Percentiles rank a stretch among this genome's conserved stretches.
phyloP scores from a whole-genome alignment of 2,888 invertebrate genomes.

The Caenorhabditis afra region DNA sequence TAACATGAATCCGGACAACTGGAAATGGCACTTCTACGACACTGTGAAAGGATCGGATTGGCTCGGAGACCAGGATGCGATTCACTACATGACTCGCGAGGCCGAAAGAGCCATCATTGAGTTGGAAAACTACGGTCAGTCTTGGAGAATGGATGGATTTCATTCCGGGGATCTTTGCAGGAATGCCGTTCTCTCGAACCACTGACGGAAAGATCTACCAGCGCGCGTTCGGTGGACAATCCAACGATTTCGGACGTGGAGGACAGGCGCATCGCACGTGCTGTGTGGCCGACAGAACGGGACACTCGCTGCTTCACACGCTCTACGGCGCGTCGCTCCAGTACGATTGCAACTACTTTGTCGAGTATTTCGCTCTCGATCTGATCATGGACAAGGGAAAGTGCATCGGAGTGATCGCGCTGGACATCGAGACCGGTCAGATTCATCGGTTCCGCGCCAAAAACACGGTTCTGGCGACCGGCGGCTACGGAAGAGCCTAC shows the following conservation, averaged over 20 bases:
- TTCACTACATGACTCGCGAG: conserved; percentile 93
- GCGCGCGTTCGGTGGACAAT: conserved; percentile 98
- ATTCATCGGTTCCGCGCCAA: conserved; percentile 91
- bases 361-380: conserved; percentile 98
- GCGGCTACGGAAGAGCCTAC: conserved; percentile 87
- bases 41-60: conserved; percentile 89
- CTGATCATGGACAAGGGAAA: conserved; percentile 89
- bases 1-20: conserved; percentile 93
- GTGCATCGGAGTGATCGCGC: conserved; percentile 89
- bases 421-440: conserved; percentile 95
- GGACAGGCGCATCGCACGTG: conserved; percentile 88
- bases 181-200: conserved; percentile 89
- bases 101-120: conserved; percentile 83
- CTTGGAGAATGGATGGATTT: conserved; percentile 7
- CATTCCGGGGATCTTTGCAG: not conserved
- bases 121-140: conserved; percentile 84
- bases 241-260: conserved; percentile 96
- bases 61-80: conserved; percentile 97
- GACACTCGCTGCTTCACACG: conserved; percentile 97
- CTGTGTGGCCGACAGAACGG: conserved; percentile 98
- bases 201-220: conserved; percentile 97
- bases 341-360: conserved; percentile 97
- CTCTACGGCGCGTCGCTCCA: conserved; percentile 94
- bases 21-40: conserved; percentile 95
- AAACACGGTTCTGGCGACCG: conserved; percentile 86